phyloP scores from a whole-genome alignment of 2,113 vertebrate species.

The Callithrix jacchus region DNA sequence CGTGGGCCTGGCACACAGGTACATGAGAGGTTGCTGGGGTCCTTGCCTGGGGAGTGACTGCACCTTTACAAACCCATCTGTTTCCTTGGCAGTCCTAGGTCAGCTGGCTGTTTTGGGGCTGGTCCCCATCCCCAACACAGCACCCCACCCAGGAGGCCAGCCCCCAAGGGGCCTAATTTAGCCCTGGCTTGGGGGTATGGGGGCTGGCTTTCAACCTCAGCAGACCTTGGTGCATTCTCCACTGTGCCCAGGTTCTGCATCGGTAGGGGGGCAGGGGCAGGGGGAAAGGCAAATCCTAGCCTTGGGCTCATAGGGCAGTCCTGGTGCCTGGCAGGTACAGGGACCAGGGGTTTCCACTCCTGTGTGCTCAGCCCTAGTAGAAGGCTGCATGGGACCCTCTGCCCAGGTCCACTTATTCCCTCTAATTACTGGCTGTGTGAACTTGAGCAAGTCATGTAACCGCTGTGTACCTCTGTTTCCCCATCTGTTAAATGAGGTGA shows the following conservation, averaged over 20 bases:
- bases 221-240: background rate
- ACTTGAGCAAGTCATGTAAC: background rate
- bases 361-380: background rate
- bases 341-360: too few species aligned
- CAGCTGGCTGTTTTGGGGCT: background rate
- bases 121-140: background rate
- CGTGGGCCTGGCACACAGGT: background rate
- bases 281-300: background rate
- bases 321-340: background rate
- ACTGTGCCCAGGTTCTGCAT: too few species aligned
- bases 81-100: background rate
- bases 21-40: background rate
- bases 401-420: too few species aligned
- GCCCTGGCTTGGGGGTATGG: background rate
- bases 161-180: background rate
- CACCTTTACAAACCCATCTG: background rate
- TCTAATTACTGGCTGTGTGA: background rate
- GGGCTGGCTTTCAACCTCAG: background rate
- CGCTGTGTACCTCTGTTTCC: background rate
- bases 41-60: background rate
- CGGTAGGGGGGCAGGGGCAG: fast-evolving
- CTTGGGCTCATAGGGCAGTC: background rate
- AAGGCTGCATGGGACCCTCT: background rate
- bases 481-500: background rate
- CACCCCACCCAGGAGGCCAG: background rate